Evolutionary conservation across 35 echinoderm and acorn worm species (phyloP).

Genomic region (Acanthaster planci): DNA sequence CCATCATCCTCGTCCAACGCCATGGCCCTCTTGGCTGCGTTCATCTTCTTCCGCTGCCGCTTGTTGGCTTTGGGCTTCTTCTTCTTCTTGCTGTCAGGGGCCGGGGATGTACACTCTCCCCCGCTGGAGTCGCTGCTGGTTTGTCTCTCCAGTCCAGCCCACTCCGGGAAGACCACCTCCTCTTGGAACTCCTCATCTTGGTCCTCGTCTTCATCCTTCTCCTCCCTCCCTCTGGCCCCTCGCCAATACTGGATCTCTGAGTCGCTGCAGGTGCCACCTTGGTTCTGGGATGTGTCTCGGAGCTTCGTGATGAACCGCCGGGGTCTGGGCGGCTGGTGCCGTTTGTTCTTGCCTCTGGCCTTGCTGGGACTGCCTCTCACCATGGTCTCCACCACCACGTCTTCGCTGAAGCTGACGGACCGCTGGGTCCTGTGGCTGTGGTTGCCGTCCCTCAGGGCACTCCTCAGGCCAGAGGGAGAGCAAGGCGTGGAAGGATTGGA

Average conservation of each 20-base stretch:
- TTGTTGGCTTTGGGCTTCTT: conserved; percentile 7
- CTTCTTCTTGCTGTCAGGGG: neutral
- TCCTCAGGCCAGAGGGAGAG: conserved; percentile 71
- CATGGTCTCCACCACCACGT: conserved; percentile 74
- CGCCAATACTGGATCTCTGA: conserved; percentile 72
- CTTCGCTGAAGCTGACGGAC: conserved; percentile 94
- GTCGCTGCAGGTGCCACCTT: conserved; percentile 65
- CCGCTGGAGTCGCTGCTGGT: conserved; percentile 16
- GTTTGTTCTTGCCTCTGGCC: conserved; percentile 48
- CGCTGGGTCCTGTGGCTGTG: conserved; percentile 50
- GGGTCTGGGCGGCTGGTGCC: conserved; percentile 44
- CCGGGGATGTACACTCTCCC: neutral
- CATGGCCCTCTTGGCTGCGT: conserved; percentile 3
- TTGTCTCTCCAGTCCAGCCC: conserved; percentile 53
- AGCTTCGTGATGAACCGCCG: conserved; percentile 64
- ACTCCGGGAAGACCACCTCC: conserved; percentile 25
- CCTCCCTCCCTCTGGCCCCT: neutral
- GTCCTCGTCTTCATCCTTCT: conserved; percentile 60
- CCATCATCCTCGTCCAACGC: neutral
- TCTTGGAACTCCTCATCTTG: conserved; percentile 67
- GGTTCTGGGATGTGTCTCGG: conserved; percentile 65
- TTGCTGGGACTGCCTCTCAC: conserved; percentile 45
- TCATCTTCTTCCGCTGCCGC: conserved; percentile 27
- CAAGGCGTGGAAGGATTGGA: conserved; percentile 4
- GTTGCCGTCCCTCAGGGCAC: conserved; percentile 50